Evolutionary conservation across 2,113 vertebrate species (phyloP).

Genomic region (sheep (Ovis aries)): ARS-UI_Ramb_v3.0 NC_056057.1:89932001-89932500

Average conservation of each 20-base stretch:
- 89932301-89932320: neutral
- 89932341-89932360: neutral
- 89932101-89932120: neutral
- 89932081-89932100: neutral
- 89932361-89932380: neutral
- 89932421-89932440: neutral
- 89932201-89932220: slow-evolving; percentile 1
- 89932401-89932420: neutral
- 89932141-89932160: neutral
- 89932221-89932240: neutral
- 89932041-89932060: neutral
- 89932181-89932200: neutral
- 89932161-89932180: neutral
- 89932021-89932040: neutral
- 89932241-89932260: neutral
- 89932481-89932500: neutral
- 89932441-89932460: neutral
- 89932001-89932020: neutral
- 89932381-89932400: neutral
- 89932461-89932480: neutral
- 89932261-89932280: neutral
- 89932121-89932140: neutral
- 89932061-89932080: neutral
- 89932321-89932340: neutral
- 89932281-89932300: slow-evolving; percentile 8